Conservation (phyloP, 2,888 invertebrate genomes). For the Spisula subtruncata region DNA sequence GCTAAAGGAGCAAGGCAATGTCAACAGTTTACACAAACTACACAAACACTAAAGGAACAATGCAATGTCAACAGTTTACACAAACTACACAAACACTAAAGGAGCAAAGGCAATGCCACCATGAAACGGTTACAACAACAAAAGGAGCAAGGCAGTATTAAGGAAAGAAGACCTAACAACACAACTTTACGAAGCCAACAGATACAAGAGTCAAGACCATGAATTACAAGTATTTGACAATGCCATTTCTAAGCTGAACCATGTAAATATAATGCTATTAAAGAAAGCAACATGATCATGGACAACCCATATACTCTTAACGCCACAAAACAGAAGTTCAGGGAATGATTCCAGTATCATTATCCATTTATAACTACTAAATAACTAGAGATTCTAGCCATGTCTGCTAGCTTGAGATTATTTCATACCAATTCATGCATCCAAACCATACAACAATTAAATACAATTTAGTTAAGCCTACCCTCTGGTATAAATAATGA, state of each 20-base stretch:
- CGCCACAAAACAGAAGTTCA: not conserved
- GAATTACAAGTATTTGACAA: not conserved
- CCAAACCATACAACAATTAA: not conserved
- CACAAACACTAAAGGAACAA: not conserved
- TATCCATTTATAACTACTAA: not conserved
- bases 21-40: not conserved
- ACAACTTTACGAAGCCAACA: not conserved
- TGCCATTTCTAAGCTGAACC: not conserved
- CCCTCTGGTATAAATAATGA: too few relatives aligned
- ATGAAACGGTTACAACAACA: not conserved
- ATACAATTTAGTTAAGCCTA: not conserved
- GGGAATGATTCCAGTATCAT: not conserved
- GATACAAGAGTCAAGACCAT: too few relatives aligned
- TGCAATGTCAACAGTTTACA: not conserved
- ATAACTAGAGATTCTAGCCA: not conserved
- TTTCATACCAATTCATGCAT: not conserved
- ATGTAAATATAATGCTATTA: not conserved
- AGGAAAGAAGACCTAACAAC: not conserved
- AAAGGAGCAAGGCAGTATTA: not conserved
- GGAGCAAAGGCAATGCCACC: not conserved
- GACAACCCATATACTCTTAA: not conserved
- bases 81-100: not conserved
- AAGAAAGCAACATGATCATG: not conserved
- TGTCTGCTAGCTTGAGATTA: not conserved
- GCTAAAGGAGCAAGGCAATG: not conserved